Percentiles rank a stretch among this genome's conserved stretches.
phyloP scores from a whole-genome alignment of 2,888 invertebrate genomes.

The Anaspis maculata region DNA sequence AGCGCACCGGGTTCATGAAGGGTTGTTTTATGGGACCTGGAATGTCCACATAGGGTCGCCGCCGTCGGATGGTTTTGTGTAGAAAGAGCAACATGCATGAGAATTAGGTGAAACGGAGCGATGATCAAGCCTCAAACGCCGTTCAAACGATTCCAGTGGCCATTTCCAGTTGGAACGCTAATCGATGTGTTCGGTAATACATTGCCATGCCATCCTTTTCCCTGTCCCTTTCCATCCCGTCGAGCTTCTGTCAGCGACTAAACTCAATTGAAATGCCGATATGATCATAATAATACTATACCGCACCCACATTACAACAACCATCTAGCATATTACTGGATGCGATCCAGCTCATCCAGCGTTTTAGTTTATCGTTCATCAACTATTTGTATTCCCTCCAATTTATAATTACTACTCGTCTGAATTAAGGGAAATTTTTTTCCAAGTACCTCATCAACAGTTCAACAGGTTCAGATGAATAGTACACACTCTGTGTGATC shows the following conservation, averaged over 20 bases:
- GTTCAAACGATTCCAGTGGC: slow-evolving; percentile 34
- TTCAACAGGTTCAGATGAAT: no score
- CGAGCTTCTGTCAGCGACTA: slow-evolving; percentile 10
- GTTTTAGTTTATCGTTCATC: no score
- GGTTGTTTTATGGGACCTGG: slow-evolving; percentile 13
- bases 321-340: no score
- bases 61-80: slow-evolving; percentile 19
- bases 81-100: slow-evolving; percentile 27
- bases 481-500: no score
- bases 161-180: slow-evolving; percentile 39
- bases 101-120: slow-evolving; percentile 33
- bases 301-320: slow-evolving; percentile 9
- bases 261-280: slow-evolving; percentile 15
- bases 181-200: slow-evolving; percentile 36
- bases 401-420: no score
- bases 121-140: slow-evolving; percentile 31
- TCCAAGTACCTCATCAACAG: no score
- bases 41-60: no score
- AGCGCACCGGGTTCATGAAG: no score
- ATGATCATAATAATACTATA: slow-evolving; percentile 7
- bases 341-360: no score
- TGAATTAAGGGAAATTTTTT: no score
- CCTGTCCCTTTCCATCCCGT: slow-evolving; percentile 8
- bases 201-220: slow-evolving; percentile 19
- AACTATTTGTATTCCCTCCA: no score